A percentile compares a stretch with the other conserved stretches of the same genome.
These are phyloP conservation scores for Epizoanthus fatuus DNA, from an alignment of 92 coral and sea anemone species.

Conservation along the genomic window DNA sequence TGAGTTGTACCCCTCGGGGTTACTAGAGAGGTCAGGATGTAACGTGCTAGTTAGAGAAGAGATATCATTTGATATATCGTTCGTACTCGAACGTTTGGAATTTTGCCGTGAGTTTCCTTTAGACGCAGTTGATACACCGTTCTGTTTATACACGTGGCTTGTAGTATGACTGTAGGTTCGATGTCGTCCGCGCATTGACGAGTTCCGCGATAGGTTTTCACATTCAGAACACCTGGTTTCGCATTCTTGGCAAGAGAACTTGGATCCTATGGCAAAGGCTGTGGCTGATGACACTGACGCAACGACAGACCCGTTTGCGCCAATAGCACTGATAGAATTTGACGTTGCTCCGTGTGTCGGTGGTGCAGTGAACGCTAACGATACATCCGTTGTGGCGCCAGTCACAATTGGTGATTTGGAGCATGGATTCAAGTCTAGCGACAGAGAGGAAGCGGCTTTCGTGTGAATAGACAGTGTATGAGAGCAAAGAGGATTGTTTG, in stretches of 20 bases:
- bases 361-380: slow-evolving; percentile 13
- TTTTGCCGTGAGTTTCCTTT: slow-evolving; percentile 7
- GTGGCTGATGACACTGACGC: slow-evolving; percentile 13
- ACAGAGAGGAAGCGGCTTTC: slow-evolving; percentile 73
- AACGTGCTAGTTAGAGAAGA: neutral
- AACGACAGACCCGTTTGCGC: neutral
- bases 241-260: slow-evolving; percentile 20
- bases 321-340: neutral
- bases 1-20: neutral
- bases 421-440: slow-evolving; percentile 63
- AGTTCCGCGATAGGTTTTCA: slow-evolving; percentile 5
- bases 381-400: slow-evolving; percentile 20
- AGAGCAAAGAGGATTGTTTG: slow-evolving; percentile 68
- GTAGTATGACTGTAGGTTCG: slow-evolving; percentile 7
- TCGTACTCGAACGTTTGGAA: neutral
- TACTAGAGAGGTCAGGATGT: neutral
- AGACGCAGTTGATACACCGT: neutral
- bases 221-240: neutral
- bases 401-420: slow-evolving; percentile 30
- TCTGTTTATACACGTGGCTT: slow-evolving; percentile 13
- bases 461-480: slow-evolving; percentile 79
- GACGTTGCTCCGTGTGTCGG: neutral
- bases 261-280: neutral
- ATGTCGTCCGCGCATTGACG: slow-evolving; percentile 4
- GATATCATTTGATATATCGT: neutral